phyloP scores from a whole-genome alignment of 2,113 vertebrate species.

The Stigmatopora nigra region DNA sequence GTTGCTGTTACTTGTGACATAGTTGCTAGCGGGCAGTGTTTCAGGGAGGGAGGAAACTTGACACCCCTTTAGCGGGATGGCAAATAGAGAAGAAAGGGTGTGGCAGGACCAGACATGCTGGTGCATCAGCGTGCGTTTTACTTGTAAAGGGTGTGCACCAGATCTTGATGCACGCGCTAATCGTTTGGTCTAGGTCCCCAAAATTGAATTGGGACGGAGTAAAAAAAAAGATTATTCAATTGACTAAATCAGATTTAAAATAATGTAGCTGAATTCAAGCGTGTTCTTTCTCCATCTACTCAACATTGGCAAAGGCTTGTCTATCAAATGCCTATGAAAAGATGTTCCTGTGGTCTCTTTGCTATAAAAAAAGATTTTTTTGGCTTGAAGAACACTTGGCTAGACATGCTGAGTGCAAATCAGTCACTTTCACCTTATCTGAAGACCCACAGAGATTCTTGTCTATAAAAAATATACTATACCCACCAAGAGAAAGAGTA shows the following conservation, averaged over 20 bases:
- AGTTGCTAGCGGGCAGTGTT: slow-evolving; percentile 59
- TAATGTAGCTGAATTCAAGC: too few relatives aligned
- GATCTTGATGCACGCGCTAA: slow-evolving; percentile 19
- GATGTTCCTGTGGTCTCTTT: too few relatives aligned
- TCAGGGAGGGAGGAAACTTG: slow-evolving; percentile 51
- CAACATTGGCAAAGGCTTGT: too few relatives aligned
- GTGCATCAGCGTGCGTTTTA: slow-evolving; percentile 35
- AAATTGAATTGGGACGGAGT: neutral
- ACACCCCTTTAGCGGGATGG: slow-evolving; percentile 54
- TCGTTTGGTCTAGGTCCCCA: neutral
- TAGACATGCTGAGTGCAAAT: too few relatives aligned
- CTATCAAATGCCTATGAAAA: too few relatives aligned
- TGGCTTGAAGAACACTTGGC: too few relatives aligned
- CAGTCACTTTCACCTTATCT: too few relatives aligned
- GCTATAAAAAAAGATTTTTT: too few relatives aligned
- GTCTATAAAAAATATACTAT: too few relatives aligned
- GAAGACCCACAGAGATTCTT: too few relatives aligned
- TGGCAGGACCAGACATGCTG: slow-evolving; percentile 52
- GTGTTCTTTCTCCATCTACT: too few relatives aligned
- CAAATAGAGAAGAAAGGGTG: slow-evolving; percentile 51
- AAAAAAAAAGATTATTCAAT: slow-evolving; percentile 6
- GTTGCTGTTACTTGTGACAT: slow-evolving; percentile 50
- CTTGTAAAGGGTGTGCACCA: slow-evolving; percentile 21
- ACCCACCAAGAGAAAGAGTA: too few relatives aligned
- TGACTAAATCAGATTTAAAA: neutral